Evolutionary conservation across 1,140 invertebrate species (phyloP).

Genomic region (Diplogasteroides magnus): DNA sequence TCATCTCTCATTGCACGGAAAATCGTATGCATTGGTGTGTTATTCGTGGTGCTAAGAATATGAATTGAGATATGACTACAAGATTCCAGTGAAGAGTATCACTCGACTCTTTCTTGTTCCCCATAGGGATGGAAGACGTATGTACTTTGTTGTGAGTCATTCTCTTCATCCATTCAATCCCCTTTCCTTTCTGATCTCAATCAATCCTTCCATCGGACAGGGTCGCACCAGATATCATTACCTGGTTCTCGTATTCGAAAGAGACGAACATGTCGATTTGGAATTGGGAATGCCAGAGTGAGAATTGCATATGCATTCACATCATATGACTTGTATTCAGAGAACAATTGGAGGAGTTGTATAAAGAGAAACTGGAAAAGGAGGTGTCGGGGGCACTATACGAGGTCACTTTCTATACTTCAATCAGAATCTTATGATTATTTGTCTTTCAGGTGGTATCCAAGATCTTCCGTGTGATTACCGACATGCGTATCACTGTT

Average conservation of each 20-base stretch:
- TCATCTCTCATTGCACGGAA: constrained; percentile 97
- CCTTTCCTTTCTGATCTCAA: constrained; percentile 65
- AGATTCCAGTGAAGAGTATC: constrained; percentile 93
- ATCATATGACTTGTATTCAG: background rate
- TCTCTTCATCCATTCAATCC: constrained; percentile 10
- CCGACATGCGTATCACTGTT: constrained; percentile 86
- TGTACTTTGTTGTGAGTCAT: constrained; percentile 83
- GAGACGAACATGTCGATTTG: constrained; percentile 82
- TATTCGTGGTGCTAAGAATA: background rate
- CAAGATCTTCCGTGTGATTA: constrained; percentile 90
- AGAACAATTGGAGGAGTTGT: background rate
- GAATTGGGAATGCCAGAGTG: constrained; percentile 85
- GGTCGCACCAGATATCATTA: constrained; percentile 93
- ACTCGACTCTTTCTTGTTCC: constrained; percentile 86
- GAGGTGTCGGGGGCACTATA: background rate
- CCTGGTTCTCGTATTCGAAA: constrained; percentile 84
- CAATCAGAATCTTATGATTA: no score
- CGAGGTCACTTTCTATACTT: no score
- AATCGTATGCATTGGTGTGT: constrained; percentile 70
- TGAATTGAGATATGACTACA: constrained; percentile 80
- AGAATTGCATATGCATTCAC: constrained; percentile 44
- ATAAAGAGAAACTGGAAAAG: background rate
- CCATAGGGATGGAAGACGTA: constrained; percentile 91
- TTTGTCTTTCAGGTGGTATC: constrained; percentile 92
- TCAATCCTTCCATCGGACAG: constrained; percentile 98